phyloP scores from a whole-genome alignment of 2,113 vertebrate genomes.

The Illadopsis cleaveri region DNA sequence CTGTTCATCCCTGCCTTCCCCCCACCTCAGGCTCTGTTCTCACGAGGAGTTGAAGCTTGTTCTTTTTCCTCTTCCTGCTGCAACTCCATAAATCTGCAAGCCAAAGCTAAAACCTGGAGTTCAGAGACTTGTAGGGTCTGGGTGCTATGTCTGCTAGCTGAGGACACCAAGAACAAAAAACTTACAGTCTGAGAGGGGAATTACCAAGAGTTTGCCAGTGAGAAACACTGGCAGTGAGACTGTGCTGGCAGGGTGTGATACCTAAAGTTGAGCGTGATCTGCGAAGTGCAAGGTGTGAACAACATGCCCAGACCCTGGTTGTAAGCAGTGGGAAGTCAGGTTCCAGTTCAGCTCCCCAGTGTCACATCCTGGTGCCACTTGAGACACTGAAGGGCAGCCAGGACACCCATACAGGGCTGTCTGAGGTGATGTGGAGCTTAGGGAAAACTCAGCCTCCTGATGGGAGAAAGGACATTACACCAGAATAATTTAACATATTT shows the following conservation, averaged over 20 bases:
- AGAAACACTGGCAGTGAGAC: neutral
- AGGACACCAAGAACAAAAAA: neutral
- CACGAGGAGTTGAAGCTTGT: neutral
- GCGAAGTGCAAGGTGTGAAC: neutral
- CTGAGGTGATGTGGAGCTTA: neutral
- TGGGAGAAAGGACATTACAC: neutral
- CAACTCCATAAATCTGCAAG: neutral
- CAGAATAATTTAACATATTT: neutral
- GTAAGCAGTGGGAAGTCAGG: neutral
- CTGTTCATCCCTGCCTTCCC: neutral
- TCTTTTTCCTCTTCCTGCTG: neutral
- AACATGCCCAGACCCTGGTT: fast-evolving
- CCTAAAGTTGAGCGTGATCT: neutral
- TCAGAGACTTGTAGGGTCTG: neutral
- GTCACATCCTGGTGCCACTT: neutral
- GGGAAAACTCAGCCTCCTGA: neutral
- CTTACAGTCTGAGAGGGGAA: neutral
- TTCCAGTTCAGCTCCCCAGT: neutral
- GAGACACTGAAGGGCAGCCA: neutral
- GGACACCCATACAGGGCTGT: neutral
- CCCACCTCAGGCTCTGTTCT: neutral
- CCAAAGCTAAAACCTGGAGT: neutral
- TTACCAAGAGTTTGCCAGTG: neutral
- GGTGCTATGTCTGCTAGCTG: neutral
- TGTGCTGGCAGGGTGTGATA: neutral